Base-by-base conservation (phyloP, 2,888 invertebrate species). In the Cylindroiulus punctatus region DNA sequence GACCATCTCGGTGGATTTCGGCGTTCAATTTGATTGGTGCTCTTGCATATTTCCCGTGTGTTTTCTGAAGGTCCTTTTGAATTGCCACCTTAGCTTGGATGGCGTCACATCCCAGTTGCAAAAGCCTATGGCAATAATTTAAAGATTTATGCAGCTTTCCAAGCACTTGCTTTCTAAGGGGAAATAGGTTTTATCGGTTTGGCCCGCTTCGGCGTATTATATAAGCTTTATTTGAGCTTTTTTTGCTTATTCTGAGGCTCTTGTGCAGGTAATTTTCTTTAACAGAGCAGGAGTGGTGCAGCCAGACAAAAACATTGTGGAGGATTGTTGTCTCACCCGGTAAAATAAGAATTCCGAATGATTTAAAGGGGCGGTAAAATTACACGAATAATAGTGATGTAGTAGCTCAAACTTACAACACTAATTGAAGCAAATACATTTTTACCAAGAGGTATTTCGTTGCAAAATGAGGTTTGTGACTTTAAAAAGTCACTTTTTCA, bases 131-230 rank as follows among this genome's bases (percentile, higher is more conserved):
- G 76, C 76, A 76, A 76, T 76, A 76, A 76, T 76, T 76, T 76
- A 76, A 76, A 76, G 76, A 76, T 76, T 76, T 76, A 76, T 76
- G 76, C 76, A 76, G 76, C 76, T 76, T 76, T 76, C 76, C 76
- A 22, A 14, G 22, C 76, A 76, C 76, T 76, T 76, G 76, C 76
- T 76, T 76, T 76, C 76, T 76, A 76, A 44, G 44, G 44, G 76
- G 76, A 76, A 76, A 76, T 76, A 76, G 76, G 76, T 76, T 76
- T 76, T 76, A 76, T 76, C 76, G 76, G 76, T 76, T 76, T 76
- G 76, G 76, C 76, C 76, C 30, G 76, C 76, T 65, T 76, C 76
- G 22, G 7, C 22, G 26, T 76, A 76, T 76, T 76, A 76, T 65
- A 65, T 76, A 30, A 76, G 30, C 26, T 76, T 76, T 76, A 76